These are phyloP conservation scores for Anser brachyrhynchus DNA, from an alignment of 2,113 vertebrate genomes.

Conservation along the genomic window DNA sequence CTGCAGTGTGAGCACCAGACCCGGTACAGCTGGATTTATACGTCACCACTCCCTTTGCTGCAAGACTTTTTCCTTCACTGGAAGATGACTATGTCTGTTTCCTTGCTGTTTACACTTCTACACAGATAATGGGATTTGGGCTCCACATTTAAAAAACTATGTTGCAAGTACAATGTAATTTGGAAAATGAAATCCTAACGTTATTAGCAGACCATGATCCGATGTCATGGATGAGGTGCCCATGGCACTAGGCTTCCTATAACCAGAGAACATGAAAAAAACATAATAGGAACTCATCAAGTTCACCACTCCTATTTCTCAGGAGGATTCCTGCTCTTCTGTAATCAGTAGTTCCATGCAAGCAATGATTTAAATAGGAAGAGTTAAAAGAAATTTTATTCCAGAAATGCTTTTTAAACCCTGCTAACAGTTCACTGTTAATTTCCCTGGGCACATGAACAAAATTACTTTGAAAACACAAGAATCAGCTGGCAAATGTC, in stretches of 20 bases:
- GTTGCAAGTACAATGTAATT: neutral
- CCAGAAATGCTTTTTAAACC: conserved; percentile 33
- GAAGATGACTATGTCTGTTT: neutral
- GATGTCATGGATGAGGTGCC: neutral
- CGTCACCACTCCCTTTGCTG: neutral
- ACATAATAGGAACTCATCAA: neutral
- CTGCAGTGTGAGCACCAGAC: neutral
- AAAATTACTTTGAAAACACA: conserved; percentile 54
- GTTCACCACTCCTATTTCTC: neutral
- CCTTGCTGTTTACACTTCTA: neutral
- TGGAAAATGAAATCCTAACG: neutral
- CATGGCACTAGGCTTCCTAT: neutral
- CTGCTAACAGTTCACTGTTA: neutral
- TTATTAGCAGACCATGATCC: neutral
- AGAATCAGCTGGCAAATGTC: conserved; percentile 51
- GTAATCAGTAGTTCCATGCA: conserved; percentile 25
- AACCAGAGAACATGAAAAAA: neutral
- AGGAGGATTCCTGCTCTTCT: conserved; percentile 11
- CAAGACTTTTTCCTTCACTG: neutral
- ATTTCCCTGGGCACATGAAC: conserved; percentile 59
- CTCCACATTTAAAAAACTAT: neutral
- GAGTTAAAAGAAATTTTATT: conserved; percentile 55
- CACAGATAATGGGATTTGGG: neutral
- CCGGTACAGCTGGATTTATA: neutral
- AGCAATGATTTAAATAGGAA: conserved; percentile 29